Evolutionary conservation across 2,888 invertebrate genomes (phyloP), one percentile per base, ranked within the genome.

Genomic region (Operophtera brumata): DNA sequence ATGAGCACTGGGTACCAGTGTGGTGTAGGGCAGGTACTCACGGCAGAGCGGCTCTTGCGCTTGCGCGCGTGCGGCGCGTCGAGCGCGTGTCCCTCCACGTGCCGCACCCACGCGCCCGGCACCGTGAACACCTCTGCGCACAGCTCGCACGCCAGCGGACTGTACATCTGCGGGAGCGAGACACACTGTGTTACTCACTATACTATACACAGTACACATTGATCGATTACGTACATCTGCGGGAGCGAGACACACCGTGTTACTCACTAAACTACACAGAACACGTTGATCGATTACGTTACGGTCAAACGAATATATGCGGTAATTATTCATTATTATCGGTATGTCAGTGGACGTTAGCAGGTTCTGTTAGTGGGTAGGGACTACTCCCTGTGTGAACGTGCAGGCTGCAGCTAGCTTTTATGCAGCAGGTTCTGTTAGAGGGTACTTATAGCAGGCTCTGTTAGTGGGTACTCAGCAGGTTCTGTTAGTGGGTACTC

Each of bases 121-220:
- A 95, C 91, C 49, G 94, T 94, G 84, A 96, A 96, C 62, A 95
- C 94, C 87, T 95, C 95, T 70, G 95, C 94, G 80, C 96, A 96
- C 75, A 96, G 90, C 81, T 96, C 96, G 82, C 96, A 96, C 9
- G 94, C 93, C 64, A 96, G 84, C 39, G 95, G 95, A 20, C 95
- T 94, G 79, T 94, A 96, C 49, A 92, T 82, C 84, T 90, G 78
- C n/a, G n/a, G 14, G 14, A 6, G 9, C 2, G 14, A 10, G 8
- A 13, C 2, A 20, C 20, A 14, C 10, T 20, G 20, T 7, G 9
- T 39, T 25, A 41, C 41, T 26, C 2, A 41, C 11, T 11, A 1
- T 13, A 20, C 2, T 12, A 1, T n/a, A 20, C 4, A 6, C 30
- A 1, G 30, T 2, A 6, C 1, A 1, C 7, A 30, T 30, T 30